Percentiles rank a stretch among this genome's conserved stretches.
phyloP scores from a whole-genome alignment of 2,888 invertebrate species.

The Yponomeuta evonymella region DNA sequence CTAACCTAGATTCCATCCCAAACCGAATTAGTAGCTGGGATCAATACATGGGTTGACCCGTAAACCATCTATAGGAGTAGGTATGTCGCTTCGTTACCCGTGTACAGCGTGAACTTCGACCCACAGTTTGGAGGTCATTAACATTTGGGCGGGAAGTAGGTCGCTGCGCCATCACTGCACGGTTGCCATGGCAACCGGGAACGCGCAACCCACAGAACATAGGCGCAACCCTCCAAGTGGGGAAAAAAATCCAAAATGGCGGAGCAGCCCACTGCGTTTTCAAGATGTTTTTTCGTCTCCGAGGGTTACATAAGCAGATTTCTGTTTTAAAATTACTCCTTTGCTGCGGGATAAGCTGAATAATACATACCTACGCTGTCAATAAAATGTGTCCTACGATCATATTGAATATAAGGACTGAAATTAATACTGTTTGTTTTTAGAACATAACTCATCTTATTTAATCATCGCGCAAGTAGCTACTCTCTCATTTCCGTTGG shows the following conservation, averaged over 20 bases:
- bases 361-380: too few species aligned
- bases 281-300: conserved; percentile 10
- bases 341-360: too few species aligned
- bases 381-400: too few species aligned
- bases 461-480: not conserved
- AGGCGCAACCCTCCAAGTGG: conserved; percentile 29
- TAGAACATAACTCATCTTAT: not conserved
- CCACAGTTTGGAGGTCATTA: conserved; percentile 76
- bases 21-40: conserved; percentile 41
- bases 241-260: conserved; percentile 18
- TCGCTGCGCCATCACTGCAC: conserved; percentile 48
- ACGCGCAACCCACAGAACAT: conserved; percentile 17
- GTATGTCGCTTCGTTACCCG: conserved; percentile 34
- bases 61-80: conserved; percentile 23
- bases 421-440: not conserved
- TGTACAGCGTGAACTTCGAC: conserved; percentile 73
- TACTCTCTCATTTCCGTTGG: conserved; percentile 26
- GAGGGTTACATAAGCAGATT: too few species aligned
- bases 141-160: conserved; percentile 64
- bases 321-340: too few species aligned
- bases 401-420: too few species aligned
- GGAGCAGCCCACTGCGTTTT: conserved; percentile 21
- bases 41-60: conserved; percentile 70
- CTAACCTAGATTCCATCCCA: conserved; percentile 62
- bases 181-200: conserved; percentile 49